Evolutionary conservation across 2,888 invertebrate genomes (phyloP).

Genomic region (Trichopria drosophilae): DNA sequence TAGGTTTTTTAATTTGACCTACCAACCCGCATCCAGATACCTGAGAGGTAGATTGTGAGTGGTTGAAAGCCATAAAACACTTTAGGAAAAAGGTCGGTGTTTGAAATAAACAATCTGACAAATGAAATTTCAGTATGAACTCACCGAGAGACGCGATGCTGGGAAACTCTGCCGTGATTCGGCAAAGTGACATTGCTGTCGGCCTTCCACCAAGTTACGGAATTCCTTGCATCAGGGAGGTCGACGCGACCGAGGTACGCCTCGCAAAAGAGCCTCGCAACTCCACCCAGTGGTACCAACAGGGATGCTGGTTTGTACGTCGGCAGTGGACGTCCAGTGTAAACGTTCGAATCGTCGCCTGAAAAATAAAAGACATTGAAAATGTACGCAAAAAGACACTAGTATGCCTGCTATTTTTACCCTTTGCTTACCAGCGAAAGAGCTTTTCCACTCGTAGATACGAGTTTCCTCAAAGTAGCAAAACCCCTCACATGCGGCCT

Average conservation of each 20-base stretch:
- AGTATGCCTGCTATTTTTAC: constrained; percentile 12
- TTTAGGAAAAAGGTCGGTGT: background rate
- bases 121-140: constrained; percentile 1
- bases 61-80: constrained; percentile 1
- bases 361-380: constrained; percentile 45
- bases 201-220: constrained; percentile 71
- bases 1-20: too few species aligned
- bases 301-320: constrained; percentile 72
- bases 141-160: constrained; percentile 39
- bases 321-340: constrained; percentile 60
- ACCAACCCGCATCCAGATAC: constrained; percentile 4
- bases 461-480: too few species aligned
- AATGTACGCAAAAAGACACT: background rate
- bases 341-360: constrained; percentile 63
- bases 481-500: too few species aligned
- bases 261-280: constrained; percentile 75
- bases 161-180: constrained; percentile 46
- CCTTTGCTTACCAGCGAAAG: background rate
- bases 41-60: constrained; percentile 14
- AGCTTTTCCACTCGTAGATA: background rate
- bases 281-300: constrained; percentile 66
- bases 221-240: constrained; percentile 73
- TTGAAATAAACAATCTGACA: background rate
- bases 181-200: constrained; percentile 62
- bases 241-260: constrained; percentile 76